A percentile compares a stretch with the other conserved stretches of the same genome.
phyloP scores from a whole-genome alignment of 2,113 vertebrate genomes.

The Leucosticte australis region DNA sequence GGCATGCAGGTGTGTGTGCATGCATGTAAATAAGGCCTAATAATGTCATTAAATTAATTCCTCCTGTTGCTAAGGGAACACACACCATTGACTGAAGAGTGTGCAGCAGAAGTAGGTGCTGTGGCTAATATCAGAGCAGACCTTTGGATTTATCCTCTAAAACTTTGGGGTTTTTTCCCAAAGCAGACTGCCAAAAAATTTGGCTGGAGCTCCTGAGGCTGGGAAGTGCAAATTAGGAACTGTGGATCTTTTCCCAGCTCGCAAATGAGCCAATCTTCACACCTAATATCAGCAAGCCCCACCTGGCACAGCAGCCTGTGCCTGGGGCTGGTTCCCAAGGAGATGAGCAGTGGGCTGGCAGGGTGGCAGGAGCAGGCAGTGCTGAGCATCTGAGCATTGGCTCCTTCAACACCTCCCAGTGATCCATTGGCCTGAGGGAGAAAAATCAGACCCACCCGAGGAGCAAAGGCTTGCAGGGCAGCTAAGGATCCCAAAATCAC shows the following conservation, averaged over 20 bases:
- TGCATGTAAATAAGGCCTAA: not conserved
- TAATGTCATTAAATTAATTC: slow-evolving; percentile 3
- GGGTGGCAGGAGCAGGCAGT: not conserved
- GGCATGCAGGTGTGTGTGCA: not conserved
- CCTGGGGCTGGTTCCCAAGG: slow-evolving; percentile 21
- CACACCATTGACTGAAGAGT: not conserved
- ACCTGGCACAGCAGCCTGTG: not conserved
- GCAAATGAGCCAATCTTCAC: not conserved
- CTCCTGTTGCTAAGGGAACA: slow-evolving; percentile 17
- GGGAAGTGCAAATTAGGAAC: not conserved
- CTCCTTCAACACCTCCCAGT: not conserved
- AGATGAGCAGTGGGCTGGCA: not conserved
- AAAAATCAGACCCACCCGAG: not conserved
- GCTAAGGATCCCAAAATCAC: not conserved
- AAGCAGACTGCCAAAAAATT: not conserved
- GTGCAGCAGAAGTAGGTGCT: not conserved
- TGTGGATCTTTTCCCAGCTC: not conserved
- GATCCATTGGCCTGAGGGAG: not conserved
- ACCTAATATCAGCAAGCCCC: not conserved
- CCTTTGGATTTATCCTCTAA: not conserved
- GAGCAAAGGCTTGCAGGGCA: not conserved
- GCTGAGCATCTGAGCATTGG: not conserved
- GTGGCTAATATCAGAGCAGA: not conserved
- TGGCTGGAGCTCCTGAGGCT: rapidly evolving
- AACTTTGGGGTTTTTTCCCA: not conserved